A percentile compares a stretch with the other conserved stretches of the same genome.
These are phyloP conservation scores for Eulemur coronatus DNA, from an alignment of 2,797 vertebrate genomes.

Conservation along the genomic window DNA sequence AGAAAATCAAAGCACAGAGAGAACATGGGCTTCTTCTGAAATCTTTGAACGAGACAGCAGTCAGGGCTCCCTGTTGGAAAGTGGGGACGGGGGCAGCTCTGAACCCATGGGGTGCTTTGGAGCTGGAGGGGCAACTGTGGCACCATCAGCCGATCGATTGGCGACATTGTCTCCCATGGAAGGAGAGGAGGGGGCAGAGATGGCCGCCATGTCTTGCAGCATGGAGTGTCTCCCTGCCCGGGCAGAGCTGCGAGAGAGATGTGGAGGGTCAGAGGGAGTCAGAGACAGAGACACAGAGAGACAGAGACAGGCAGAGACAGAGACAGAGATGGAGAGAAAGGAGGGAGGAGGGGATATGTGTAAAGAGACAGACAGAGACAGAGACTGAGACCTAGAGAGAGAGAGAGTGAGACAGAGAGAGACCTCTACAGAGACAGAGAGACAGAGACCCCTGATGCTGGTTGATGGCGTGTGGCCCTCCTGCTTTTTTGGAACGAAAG, in stretches of 20 bases:
- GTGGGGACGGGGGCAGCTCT: too few species aligned
- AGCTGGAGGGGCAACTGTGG: not conserved
- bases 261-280: not conserved
- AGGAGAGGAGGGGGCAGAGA: not conserved
- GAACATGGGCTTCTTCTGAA: not conserved
- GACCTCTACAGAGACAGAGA: not conserved
- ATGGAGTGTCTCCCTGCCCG: not conserved
- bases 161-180: not conserved
- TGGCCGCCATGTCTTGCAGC: not conserved
- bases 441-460: not conserved
- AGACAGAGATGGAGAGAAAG: not conserved
- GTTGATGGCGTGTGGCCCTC: not conserved
- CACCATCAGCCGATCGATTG: accelerated
- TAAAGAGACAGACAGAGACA: not conserved
- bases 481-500: not conserved
- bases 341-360: not conserved
- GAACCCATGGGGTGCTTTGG: too few species aligned
- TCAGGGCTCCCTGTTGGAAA: not conserved
- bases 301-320: not conserved
- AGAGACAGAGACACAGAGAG: too few species aligned
- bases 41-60: not conserved
- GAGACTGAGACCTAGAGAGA: not conserved
- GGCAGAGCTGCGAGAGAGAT: not conserved
- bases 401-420: not conserved
- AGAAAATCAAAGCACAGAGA: not conserved